These are phyloP conservation scores for Anneissia japonica DNA, from an alignment of 35 echinoderm and acorn worm genomes.

Conservation along the genomic window DNA sequence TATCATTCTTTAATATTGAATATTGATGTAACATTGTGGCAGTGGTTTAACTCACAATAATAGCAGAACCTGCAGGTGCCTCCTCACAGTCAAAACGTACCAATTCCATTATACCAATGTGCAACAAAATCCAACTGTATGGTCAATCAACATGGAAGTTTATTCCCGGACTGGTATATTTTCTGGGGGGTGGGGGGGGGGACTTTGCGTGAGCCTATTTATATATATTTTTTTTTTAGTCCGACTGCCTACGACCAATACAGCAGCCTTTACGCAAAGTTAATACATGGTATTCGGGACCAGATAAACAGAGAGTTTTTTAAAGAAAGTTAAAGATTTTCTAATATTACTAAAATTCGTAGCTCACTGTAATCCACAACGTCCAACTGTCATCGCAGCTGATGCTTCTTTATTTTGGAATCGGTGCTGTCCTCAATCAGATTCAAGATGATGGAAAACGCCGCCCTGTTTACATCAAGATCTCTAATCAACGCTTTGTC, in stretches of 20 bases:
- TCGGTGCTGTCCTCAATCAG: constrained; percentile 35
- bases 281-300: constrained; percentile 46
- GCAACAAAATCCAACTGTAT: not conserved
- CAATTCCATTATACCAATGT: not conserved
- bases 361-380: constrained; percentile 27
- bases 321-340: constrained; percentile 36
- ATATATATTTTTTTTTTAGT: too few relatives aligned
- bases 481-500: constrained; percentile 47
- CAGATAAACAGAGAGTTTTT: constrained; percentile 31
- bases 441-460: constrained; percentile 32
- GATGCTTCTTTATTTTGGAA: constrained; percentile 38
- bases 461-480: constrained; percentile 44
- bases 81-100: not conserved
- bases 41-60: not conserved
- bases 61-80: not conserved
- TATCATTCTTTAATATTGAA: not conserved
- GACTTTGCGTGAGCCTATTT: too few relatives aligned
- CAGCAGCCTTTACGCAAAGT: constrained; percentile 30
- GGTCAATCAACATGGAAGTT: constrained; percentile 48
- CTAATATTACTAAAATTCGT: constrained; percentile 27
- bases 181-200: too few relatives aligned
- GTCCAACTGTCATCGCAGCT: constrained; percentile 32
- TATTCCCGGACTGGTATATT: constrained; percentile 22
- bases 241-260: constrained; percentile 27
- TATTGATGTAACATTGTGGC: constrained; percentile 20